Percentiles rank a stretch among this genome's conserved stretches.
These are phyloP conservation scores for Rostratula benghalensis DNA, from an alignment of 2,113 vertebrate genomes.

Conservation along the genomic window DNA sequence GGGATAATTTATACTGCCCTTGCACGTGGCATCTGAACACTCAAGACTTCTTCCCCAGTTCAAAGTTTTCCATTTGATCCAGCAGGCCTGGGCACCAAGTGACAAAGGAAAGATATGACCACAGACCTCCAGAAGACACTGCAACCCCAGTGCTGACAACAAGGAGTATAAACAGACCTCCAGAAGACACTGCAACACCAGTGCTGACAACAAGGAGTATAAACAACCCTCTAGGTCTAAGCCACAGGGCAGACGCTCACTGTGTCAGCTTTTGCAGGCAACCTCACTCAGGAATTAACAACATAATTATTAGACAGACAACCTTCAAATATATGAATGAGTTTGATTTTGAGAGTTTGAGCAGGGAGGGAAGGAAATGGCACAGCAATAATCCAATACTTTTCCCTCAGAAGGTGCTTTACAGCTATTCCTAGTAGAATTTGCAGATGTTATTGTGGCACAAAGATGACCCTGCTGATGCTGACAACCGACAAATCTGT, in stretches of 20 bases:
- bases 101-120: neutral
- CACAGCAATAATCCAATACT: neutral
- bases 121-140: neutral
- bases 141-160: neutral
- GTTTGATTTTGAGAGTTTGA: neutral
- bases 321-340: neutral
- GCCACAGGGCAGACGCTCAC: neutral
- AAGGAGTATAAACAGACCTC: neutral
- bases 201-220: neutral
- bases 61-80: neutral
- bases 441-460: neutral
- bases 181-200: neutral
- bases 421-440: neutral
- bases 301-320: neutral
- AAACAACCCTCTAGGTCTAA: neutral
- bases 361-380: neutral
- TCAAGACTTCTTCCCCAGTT: neutral
- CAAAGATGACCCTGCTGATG: neutral
- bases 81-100: neutral
- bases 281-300: neutral
- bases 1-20: neutral
- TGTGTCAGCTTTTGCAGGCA: neutral
- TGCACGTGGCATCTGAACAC: neutral
- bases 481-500: neutral
- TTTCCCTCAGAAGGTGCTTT: neutral